These are phyloP conservation scores for Labrus mixtus DNA, from an alignment of 2,113 vertebrate genomes.

Conservation along the genomic window DNA sequence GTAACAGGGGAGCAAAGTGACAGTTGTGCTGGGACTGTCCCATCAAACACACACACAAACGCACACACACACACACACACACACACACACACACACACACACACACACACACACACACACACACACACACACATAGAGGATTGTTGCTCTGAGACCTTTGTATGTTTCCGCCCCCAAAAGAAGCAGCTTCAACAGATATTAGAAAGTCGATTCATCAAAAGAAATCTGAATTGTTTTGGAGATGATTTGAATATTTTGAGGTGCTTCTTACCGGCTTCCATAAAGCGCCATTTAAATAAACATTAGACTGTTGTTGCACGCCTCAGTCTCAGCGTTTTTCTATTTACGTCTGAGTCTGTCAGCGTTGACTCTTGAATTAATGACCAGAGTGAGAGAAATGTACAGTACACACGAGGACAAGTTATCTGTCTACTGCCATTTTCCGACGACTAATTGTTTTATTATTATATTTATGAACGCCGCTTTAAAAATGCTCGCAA, in stretches of 20 bases:
- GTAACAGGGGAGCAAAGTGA: conserved; percentile 74
- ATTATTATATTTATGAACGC: conserved; percentile 74
- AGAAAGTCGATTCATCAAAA: conserved; percentile 13
- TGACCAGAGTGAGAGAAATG: conserved; percentile 37
- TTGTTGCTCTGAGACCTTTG: conserved; percentile 27
- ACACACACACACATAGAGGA: background rate
- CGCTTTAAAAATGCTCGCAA: conserved; percentile 54
- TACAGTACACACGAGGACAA: conserved; percentile 45
- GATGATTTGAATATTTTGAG: conserved; percentile 18
- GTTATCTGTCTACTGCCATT: conserved; percentile 75
- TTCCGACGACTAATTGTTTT: conserved; percentile 72
- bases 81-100: conserved; percentile 1
- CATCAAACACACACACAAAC: conserved; percentile 38
- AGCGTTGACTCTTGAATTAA: conserved; percentile 61
- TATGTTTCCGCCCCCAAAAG: conserved; percentile 7
- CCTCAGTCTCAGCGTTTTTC: conserved; percentile 4
- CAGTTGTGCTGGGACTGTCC: conserved; percentile 70
- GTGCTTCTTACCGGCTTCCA: background rate
- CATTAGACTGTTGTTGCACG: background rate
- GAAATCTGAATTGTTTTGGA: background rate
- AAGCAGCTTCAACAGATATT: background rate
- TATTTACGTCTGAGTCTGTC: conserved; percentile 29
- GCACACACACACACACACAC: background rate
- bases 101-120: conserved; percentile 10
- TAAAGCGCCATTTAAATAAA: conserved; percentile 16